Conservation (phyloP, 1,140 invertebrate species). For the Dufourea novaeangliae region DNA sequence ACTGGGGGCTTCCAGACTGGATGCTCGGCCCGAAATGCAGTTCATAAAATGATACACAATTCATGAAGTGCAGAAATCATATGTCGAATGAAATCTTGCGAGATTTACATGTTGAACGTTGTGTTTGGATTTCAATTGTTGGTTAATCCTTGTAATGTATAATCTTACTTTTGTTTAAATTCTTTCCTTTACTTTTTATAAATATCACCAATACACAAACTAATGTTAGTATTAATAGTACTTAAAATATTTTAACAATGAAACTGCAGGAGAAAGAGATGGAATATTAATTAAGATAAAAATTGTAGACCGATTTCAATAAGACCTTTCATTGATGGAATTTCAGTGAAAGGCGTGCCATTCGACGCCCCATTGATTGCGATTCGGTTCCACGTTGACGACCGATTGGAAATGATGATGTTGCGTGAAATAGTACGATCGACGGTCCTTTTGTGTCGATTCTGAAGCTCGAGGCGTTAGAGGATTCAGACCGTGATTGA, state of each 20-base stretch:
- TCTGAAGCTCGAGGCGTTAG: neutral
- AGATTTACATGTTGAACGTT: too few relatives aligned
- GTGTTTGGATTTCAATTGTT: too few relatives aligned
- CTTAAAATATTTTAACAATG: neutral
- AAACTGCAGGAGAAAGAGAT: neutral
- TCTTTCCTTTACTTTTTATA: too few relatives aligned
- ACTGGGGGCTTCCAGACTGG: too few relatives aligned
- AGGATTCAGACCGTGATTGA: conserved; percentile 4
- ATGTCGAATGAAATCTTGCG: too few relatives aligned
- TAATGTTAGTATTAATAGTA: too few relatives aligned
- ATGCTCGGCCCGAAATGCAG: too few relatives aligned
- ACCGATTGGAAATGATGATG: conserved; percentile 6
- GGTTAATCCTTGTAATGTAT: too few relatives aligned
- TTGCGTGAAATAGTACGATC: conserved; percentile 6
- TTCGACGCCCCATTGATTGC: conserved; percentile 1
- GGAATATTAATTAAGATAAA: neutral
- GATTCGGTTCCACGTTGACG: conserved; percentile 5
- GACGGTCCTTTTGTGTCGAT: neutral
- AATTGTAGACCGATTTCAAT: neutral
- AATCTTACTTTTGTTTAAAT: too few relatives aligned
- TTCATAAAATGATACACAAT: too few relatives aligned
- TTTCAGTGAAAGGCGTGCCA: neutral
- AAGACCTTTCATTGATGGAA: neutral
- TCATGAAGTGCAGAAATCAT: too few relatives aligned
- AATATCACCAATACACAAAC: too few relatives aligned